phyloP scores from a whole-genome alignment of 2,797 vertebrate genomes.

The Aldrovandia affinis region DNA sequence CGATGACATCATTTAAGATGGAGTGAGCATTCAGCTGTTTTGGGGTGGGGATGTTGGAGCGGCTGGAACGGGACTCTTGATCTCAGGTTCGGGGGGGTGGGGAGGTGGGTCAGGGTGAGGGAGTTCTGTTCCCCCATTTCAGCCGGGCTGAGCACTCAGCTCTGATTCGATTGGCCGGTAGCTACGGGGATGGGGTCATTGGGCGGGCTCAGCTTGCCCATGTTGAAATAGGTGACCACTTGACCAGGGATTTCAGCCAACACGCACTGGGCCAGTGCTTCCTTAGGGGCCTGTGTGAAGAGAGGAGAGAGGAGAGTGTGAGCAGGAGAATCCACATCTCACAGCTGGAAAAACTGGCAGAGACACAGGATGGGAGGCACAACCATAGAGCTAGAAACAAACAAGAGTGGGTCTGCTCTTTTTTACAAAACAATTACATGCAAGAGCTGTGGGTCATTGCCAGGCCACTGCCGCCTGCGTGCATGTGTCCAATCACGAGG shows the following conservation, averaged over 20 bases:
- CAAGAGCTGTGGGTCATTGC: not conserved
- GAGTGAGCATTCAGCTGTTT: no score
- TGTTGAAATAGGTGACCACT: slow-evolving; percentile 86
- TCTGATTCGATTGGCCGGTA: slow-evolving; percentile 13
- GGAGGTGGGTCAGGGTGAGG: not conserved
- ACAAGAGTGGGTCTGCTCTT: not conserved
- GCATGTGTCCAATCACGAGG: not conserved
- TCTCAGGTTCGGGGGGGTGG: not conserved
- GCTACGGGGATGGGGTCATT: slow-evolving; percentile 58
- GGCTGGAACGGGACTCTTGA: not conserved
- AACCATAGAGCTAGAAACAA: not conserved
- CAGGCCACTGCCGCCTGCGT: not conserved
- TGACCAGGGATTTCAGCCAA: slow-evolving; percentile 92
- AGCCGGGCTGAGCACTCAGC: not conserved
- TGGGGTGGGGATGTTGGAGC: no score
- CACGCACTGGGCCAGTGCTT: slow-evolving; percentile 88
- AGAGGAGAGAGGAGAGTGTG: not conserved
- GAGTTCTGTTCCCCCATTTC: not conserved
- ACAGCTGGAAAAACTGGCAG: not conserved
- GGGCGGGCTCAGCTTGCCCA: slow-evolving; percentile 83
- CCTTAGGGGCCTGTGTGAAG: slow-evolving; percentile 78
- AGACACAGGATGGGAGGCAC: not conserved
- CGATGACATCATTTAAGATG: no score
- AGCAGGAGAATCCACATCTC: not conserved
- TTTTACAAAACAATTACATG: not conserved